Evolutionary conservation across 1,140 invertebrate species (phyloP).

Genomic region (Rhagoletis pomonella): DNA sequence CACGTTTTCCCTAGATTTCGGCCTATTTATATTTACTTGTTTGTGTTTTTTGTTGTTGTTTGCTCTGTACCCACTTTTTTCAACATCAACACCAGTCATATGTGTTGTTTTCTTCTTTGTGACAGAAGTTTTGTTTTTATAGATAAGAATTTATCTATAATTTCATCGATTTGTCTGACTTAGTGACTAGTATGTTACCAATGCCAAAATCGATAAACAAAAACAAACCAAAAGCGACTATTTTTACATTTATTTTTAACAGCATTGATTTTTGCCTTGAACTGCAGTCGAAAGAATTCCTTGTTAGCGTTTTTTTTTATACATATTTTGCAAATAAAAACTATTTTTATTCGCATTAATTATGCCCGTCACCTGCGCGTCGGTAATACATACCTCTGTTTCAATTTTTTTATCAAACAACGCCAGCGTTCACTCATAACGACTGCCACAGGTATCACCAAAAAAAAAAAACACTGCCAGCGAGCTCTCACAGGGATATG

Average conservation of each 20-base stretch:
- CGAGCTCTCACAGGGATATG: neutral
- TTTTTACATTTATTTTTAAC: too few relatives aligned
- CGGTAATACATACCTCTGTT: conserved; percentile 54
- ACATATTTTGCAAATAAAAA: too few relatives aligned
- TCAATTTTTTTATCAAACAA: conserved; percentile 54
- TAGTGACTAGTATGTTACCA: neutral
- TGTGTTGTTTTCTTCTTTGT: neutral
- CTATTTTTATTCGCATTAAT: neutral
- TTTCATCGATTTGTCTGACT: neutral
- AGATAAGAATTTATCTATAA: conserved; percentile 17
- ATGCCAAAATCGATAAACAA: conserved; percentile 6
- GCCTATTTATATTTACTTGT: neutral
- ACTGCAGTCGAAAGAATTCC: too few relatives aligned
- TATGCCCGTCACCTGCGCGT: neutral
- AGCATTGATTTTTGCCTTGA: too few relatives aligned
- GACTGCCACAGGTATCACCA: conserved; percentile 10
- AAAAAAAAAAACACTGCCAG: neutral
- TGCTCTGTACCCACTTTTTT: neutral
- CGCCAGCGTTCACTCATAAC: conserved; percentile 57
- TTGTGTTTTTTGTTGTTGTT: neutral
- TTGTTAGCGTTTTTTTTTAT: too few relatives aligned
- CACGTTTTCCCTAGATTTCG: neutral
- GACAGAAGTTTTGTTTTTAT: neutral
- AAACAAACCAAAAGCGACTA: neutral
- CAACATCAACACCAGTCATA: neutral